Percentiles rank a stretch among this genome's conserved stretches.
These are phyloP conservation scores for Thecocarcelia acutangulata DNA, from an alignment of 2,888 invertebrate species.

Conservation along the genomic window DNA sequence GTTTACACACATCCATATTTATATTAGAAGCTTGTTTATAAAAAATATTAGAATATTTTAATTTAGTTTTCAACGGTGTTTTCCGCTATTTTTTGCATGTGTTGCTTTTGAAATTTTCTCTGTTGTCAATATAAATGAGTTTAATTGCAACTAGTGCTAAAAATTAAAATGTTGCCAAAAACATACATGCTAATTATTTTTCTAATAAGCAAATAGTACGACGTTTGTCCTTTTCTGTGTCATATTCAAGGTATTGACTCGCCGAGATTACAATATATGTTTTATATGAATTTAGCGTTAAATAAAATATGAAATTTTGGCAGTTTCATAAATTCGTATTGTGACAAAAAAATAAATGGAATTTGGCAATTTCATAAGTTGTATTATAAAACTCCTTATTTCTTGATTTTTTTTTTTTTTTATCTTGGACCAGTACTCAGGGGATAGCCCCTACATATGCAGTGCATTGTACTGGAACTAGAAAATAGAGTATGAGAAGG, in stretches of 20 bases:
- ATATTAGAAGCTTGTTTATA: conserved; percentile 1
- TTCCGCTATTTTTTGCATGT: neutral
- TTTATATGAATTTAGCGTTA: neutral
- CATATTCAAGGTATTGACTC: conserved; percentile 2
- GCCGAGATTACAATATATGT: conserved; percentile 7
- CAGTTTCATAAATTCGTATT: too few species aligned
- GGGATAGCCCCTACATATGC: too few species aligned
- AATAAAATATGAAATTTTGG: neutral
- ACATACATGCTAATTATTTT: conserved; percentile 45
- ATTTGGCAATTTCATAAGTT: too few species aligned
- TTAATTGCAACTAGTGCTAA: conserved; percentile 35
- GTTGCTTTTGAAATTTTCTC: conserved; percentile 1
- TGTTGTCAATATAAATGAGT: conserved; percentile 41
- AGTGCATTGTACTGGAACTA: too few species aligned
- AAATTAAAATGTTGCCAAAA: conserved; percentile 57
- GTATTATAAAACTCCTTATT: too few species aligned
- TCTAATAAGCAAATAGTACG: neutral
- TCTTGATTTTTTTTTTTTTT: too few species aligned
- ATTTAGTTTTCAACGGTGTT: conserved; percentile 15
- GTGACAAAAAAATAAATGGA: too few species aligned
- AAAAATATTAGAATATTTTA: conserved; percentile 44
- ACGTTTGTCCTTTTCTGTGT: conserved; percentile 1
- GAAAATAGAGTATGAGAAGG: too few species aligned
- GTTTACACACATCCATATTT: neutral
- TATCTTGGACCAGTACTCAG: too few species aligned